A percentile compares a stretch with the other conserved stretches of the same genome.
phyloP scores from a whole-genome alignment of 2,888 invertebrate species.

The Lamellibrachia satsuma region DNA sequence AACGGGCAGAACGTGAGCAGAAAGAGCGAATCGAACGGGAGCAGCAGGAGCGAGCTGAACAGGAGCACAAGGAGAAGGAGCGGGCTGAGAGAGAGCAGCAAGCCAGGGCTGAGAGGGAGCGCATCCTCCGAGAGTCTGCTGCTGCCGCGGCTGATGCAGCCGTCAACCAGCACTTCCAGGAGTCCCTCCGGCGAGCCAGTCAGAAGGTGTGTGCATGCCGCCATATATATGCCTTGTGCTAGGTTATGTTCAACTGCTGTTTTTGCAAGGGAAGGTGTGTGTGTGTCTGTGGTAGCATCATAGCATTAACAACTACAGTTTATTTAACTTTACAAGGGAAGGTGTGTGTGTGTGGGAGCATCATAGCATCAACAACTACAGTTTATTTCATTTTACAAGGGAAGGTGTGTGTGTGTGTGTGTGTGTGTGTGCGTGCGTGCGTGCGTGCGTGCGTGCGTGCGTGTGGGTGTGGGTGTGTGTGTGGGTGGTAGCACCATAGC shows the following conservation, averaged over 20 bases:
- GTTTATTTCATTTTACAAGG: too few species aligned
- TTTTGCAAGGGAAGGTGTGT: too few species aligned
- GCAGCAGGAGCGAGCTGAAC: conserved; percentile 48
- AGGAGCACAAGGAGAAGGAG: conserved; percentile 70
- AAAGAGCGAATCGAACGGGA: conserved; percentile 44
- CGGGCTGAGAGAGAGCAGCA: conserved; percentile 39
- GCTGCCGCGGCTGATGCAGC: conserved; percentile 51
- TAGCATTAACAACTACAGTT: too few species aligned
- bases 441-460: too few species aligned
- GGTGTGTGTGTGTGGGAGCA: background rate
- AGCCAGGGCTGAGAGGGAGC: conserved; percentile 36
- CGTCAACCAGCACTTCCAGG: conserved; percentile 87
- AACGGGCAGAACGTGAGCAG: conserved; percentile 20
- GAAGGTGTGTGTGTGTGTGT: too few species aligned
- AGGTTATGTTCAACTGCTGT: too few species aligned
- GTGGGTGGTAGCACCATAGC: too few species aligned
- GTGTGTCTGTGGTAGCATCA: too few species aligned
- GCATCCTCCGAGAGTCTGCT: conserved; percentile 53
- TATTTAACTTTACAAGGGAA: background rate
- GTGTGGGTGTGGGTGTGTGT: too few species aligned
- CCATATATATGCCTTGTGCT: too few species aligned
- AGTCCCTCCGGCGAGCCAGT: conserved; percentile 80
- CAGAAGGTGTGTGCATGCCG: conserved; percentile 73
- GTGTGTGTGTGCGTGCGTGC: too few species aligned
- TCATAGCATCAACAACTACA: too few species aligned